Evolutionary conservation across 2,888 invertebrate genomes (phyloP).

Genomic region (Heliconius aoede): DNA sequence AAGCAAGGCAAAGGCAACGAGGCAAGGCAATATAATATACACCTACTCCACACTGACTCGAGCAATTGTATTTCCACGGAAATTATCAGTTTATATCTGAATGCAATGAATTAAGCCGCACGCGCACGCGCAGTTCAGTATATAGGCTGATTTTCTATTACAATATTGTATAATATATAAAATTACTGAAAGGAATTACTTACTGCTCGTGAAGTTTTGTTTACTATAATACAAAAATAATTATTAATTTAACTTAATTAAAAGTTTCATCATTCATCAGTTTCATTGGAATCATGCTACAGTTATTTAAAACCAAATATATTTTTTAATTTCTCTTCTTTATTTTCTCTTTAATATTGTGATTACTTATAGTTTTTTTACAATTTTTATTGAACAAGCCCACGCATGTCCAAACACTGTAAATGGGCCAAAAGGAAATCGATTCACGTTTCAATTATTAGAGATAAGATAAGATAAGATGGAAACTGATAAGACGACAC

Average conservation of each 20-base stretch:
- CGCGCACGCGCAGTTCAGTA: not conserved
- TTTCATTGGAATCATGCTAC: too few relatives aligned
- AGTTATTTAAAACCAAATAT: too few relatives aligned
- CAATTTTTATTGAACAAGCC: not conserved
- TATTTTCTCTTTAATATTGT: too few relatives aligned
- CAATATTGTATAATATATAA: not conserved
- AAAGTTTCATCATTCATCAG: too few relatives aligned
- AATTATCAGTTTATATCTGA: conserved; percentile 42
- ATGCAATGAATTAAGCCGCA: conserved; percentile 49
- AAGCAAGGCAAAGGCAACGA: not conserved
- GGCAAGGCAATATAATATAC: not conserved
- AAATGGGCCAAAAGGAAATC: conserved; percentile 7
- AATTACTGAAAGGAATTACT: not conserved
- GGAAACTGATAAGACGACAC: conserved; percentile 1
- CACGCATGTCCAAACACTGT: not conserved
- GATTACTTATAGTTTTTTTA: not conserved
- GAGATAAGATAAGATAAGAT: conserved; percentile 8
- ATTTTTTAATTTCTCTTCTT: too few relatives aligned
- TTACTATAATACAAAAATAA: not conserved
- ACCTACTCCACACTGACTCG: conserved; percentile 23
- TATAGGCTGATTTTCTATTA: not conserved
- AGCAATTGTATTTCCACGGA: conserved; percentile 38
- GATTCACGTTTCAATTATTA: conserved; percentile 3
- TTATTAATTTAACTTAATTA: not conserved
- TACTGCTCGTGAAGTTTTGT: not conserved